Conservation (phyloP, 2,888 invertebrate genomes). For the Deilephila elpenor region DNA sequence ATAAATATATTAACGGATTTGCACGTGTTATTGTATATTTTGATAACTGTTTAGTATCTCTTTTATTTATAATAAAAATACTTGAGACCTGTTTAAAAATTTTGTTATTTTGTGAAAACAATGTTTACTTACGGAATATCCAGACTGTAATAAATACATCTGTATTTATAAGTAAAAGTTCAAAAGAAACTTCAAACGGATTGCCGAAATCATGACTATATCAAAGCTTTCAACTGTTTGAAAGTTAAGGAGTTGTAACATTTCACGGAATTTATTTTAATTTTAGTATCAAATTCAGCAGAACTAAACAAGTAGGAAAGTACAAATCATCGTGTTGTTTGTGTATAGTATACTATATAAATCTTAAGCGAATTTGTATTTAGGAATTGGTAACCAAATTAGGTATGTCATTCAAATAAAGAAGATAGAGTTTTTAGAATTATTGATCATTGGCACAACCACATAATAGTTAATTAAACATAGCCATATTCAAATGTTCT, state of each 20-base stretch:
- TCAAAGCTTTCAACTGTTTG: not conserved
- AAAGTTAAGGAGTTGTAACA: not conserved
- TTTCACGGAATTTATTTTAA: constrained; percentile 1
- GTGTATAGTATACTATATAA: not conserved
- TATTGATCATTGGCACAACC: no score
- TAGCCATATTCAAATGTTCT: no score
- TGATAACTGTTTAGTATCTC: not conserved
- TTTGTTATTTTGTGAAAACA: not conserved
- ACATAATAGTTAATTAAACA: no score
- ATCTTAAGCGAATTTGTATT: not conserved
- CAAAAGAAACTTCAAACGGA: constrained; percentile 3
- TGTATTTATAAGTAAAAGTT: not conserved
- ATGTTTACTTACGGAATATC: not conserved
- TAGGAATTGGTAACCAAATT: not conserved
- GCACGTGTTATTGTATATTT: not conserved
- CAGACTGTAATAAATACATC: not conserved
- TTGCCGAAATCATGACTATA: not conserved
- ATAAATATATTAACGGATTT: not conserved
- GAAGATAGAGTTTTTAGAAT: no score
- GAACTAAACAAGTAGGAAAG: not conserved
- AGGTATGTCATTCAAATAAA: no score
- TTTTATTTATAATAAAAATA: not conserved
- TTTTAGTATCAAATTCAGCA: not conserved
- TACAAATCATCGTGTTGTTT: not conserved
- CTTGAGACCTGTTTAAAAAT: not conserved